Evolutionary conservation across 2,888 invertebrate genomes (phyloP).

Genomic region (Cheilosia vulpina): DNA sequence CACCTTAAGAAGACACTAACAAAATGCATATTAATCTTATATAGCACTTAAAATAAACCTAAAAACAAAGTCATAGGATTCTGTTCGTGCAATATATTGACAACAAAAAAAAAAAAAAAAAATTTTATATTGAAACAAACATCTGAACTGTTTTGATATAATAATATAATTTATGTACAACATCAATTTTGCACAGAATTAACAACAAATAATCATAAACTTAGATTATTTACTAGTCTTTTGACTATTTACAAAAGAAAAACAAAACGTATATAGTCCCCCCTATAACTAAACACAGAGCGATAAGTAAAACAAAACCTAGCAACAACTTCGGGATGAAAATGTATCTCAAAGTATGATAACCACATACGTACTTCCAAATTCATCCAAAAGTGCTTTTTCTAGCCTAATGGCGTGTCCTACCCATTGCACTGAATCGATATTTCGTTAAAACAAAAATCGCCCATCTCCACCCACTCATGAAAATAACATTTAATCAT

Average conservation of each 20-base stretch:
- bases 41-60: conserved; percentile 34
- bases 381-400: conserved; percentile 69
- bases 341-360: conserved; percentile 60
- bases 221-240: conserved; percentile 74
- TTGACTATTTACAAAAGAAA: conserved; percentile 69
- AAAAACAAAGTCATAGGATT: conserved; percentile 38
- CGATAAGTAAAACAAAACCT: conserved; percentile 42
- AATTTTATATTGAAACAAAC: no score
- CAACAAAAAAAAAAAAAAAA: conserved; percentile 37
- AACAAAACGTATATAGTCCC: conserved; percentile 41
- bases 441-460: conserved; percentile 45
- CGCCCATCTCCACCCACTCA: conserved; percentile 70
- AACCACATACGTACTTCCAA: conserved; percentile 63
- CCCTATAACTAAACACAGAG: conserved; percentile 41
- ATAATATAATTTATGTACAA: conserved; percentile 55
- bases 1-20: conserved; percentile 53
- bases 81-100: conserved; percentile 70
- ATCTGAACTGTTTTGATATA: conserved; percentile 71
- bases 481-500: conserved; percentile 50
- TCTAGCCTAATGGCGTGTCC: conserved; percentile 69
- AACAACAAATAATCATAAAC: conserved; percentile 53
- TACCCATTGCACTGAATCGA: conserved; percentile 71
- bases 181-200: conserved; percentile 66
- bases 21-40: conserved; percentile 41
- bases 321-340: conserved; percentile 56